Base-by-base conservation (phyloP, 2,797 vertebrate genomes). In the Lerista edwardsae region DNA sequence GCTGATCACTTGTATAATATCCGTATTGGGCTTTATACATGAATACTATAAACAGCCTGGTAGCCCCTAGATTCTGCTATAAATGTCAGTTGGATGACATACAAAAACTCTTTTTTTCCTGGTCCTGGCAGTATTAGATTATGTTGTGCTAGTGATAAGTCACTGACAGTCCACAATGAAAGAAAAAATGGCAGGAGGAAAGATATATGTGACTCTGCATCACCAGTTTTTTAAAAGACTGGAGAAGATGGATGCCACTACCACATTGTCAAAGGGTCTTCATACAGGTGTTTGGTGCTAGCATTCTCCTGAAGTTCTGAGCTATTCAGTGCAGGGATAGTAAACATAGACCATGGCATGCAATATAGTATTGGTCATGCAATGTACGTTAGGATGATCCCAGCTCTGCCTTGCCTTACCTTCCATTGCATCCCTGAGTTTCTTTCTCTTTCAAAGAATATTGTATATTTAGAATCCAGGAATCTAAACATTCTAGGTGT, bases 181-280 rank as follows among this genome's bases (percentile, higher is more conserved):
- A 78, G 84, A 89, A 83, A 90, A 31, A 21, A 27, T 34, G 27
- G 19, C 71, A 82, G 39, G 61, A 84, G 87, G 79, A 85, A 91
- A 84, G 15, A 79, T 74, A 34, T 86, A 34, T 51, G 83, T 76
- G 86, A 85, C 80, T 84, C 82, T 72, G 78, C 29, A 62, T 34
- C 34, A 19, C 19, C 61, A 21, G 17, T 78, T 87, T 93, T n/a
- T 91, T 88, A 90, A 90, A 94, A 87, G 6, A 67, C 41, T 25
- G 78, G 72, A 90, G 39, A 87, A 9, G 64, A 14, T 44, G n/a
- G 15, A 61, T 84, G 80, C 88, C 10, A 29, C 77, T 80, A 85
- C 80, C 65, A 90, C 68, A 67, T 21, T 1, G 0, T 68, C 83
- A 77, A 67, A 47, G 27, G 7, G 78, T 90, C 6, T 31, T 62